Conservation (phyloP, 2,888 invertebrate genomes). For the Heliconius ismenius region DNA sequence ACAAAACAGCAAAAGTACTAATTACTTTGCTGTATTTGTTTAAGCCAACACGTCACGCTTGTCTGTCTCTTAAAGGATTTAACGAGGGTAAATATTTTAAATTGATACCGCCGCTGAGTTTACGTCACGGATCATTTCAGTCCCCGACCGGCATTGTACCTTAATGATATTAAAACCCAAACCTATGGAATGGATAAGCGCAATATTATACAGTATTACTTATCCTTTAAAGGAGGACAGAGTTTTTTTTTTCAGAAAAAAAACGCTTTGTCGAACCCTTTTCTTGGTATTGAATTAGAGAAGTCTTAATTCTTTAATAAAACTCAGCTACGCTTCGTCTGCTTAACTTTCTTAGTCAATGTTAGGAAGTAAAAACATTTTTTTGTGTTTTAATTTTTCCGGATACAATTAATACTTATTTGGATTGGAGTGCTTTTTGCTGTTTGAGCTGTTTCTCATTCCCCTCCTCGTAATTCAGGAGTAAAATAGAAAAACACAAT, state of each 20-base stretch:
- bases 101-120: slow-evolving; percentile 68
- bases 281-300: slow-evolving; percentile 53
- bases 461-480: neutral
- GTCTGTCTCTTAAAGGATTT: slow-evolving; percentile 60
- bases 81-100: slow-evolving; percentile 70
- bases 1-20: slow-evolving; percentile 41
- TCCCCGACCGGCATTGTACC: slow-evolving; percentile 60
- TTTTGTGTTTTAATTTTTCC: slow-evolving; percentile 37
- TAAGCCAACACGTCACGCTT: slow-evolving; percentile 50
- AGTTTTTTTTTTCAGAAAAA: slow-evolving; percentile 46
- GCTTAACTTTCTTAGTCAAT: slow-evolving; percentile 53
- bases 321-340: slow-evolving; percentile 56
- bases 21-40: slow-evolving; percentile 46
- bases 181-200: slow-evolving; percentile 63
- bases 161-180: slow-evolving; percentile 67
- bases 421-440: slow-evolving; percentile 39
- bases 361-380: slow-evolving; percentile 47
- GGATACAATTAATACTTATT: slow-evolving; percentile 37
- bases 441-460: slow-evolving; percentile 21
- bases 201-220: slow-evolving; percentile 57
- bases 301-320: slow-evolving; percentile 62
- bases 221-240: slow-evolving; percentile 1
- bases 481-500: neutral
- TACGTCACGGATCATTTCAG: slow-evolving; percentile 71
- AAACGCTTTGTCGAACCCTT: slow-evolving; percentile 57